Evolutionary conservation across 2,113 vertebrate genomes (phyloP).

Genomic region (Dolichotis patagonum): DNA sequence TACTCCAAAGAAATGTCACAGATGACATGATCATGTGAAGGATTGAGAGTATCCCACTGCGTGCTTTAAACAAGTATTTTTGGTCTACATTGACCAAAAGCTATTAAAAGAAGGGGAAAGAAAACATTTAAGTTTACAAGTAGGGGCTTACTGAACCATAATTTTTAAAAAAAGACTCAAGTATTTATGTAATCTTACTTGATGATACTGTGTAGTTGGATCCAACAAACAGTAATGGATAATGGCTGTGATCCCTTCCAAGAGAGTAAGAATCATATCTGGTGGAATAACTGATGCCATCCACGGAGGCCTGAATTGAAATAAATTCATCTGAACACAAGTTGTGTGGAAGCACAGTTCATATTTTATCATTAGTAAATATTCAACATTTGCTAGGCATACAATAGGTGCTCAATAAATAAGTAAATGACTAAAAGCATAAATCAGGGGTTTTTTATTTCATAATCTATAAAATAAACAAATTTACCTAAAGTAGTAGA

Average conservation of each 20-base stretch:
- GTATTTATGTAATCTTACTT: slow-evolving; percentile 88
- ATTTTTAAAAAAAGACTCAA: slow-evolving; percentile 50
- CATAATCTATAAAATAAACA: background rate
- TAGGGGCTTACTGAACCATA: background rate
- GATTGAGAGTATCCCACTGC: slow-evolving; percentile 96
- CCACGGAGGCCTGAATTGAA: slow-evolving; percentile 93
- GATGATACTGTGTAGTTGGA: slow-evolving; percentile 96
- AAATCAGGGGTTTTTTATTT: background rate
- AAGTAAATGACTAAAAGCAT: slow-evolving; percentile 13
- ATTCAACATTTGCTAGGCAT: background rate
- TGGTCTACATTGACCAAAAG: slow-evolving; percentile 95
- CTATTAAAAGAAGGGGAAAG: slow-evolving; percentile 80
- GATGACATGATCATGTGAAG: slow-evolving; percentile 99
- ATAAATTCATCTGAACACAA: slow-evolving; percentile 37
- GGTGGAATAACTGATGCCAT: slow-evolving; percentile 96
- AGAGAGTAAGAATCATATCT: slow-evolving; percentile 96
- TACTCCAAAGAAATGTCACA: slow-evolving; percentile 96
- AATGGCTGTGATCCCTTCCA: slow-evolving; percentile 98
- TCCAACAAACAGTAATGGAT: slow-evolving; percentile 99
- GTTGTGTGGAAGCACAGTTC: slow-evolving; percentile 9
- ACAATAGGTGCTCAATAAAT: slow-evolving; percentile 18
- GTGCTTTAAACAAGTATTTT: slow-evolving; percentile 96
- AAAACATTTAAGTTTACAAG: background rate
- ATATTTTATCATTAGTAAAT: slow-evolving; percentile 34
- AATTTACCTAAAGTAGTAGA: background rate